A percentile compares a stretch with the other conserved stretches of the same genome.
Conservation (phyloP, 2,888 invertebrate species). For the Gisinianus flammeolus region DNA sequence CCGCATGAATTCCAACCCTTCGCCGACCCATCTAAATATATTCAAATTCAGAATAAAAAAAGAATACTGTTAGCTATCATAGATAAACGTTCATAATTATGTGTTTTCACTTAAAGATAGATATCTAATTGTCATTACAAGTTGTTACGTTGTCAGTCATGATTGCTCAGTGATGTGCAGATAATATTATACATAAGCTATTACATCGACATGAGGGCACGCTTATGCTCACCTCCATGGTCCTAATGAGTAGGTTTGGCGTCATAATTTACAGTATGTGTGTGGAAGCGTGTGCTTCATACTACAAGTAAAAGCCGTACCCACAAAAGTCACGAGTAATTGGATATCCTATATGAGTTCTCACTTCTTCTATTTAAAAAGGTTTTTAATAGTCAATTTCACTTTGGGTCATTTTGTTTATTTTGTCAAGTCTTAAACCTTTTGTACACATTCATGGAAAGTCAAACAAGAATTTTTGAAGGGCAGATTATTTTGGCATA, state of each 20-base stretch:
- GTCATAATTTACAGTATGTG: no score
- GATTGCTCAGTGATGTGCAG: background rate
- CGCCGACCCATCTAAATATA: conserved; percentile 43
- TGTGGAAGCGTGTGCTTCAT: no score
- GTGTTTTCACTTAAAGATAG: background rate
- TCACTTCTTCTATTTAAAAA: background rate
- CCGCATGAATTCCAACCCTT: conserved; percentile 49
- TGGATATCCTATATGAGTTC: background rate
- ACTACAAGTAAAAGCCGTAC: background rate
- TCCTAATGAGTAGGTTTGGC: no score
- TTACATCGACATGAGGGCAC: background rate
- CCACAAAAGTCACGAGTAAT: background rate
- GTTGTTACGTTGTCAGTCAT: conserved; percentile 9
- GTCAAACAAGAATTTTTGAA: conserved; percentile 11
- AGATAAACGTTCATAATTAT: background rate
- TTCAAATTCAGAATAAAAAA: background rate
- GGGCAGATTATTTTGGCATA: background rate
- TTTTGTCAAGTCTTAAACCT: background rate
- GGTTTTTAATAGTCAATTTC: background rate
- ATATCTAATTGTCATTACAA: conserved; percentile 2
- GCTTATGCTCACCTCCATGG: background rate
- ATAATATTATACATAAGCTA: background rate
- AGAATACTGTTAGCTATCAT: no score
- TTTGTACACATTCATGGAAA: conserved; percentile 21
- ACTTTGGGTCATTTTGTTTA: background rate